These are phyloP conservation scores for Trimorus sp. DNA, from an alignment of 2,888 invertebrate species.

Conservation along the genomic window DNA sequence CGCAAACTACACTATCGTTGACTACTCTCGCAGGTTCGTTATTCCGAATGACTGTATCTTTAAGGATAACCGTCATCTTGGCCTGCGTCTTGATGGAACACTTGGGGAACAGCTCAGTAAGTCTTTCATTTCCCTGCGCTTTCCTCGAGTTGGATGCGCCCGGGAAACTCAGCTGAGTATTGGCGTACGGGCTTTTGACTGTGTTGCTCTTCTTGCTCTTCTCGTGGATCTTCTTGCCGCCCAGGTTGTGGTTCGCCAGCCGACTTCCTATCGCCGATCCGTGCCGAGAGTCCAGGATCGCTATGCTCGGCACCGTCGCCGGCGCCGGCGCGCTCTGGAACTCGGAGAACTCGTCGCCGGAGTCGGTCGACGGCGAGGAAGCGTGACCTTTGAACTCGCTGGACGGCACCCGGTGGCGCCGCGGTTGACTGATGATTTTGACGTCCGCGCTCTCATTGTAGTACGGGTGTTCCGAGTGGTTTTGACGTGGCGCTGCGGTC, in stretches of 20 bases:
- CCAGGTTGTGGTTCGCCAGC: slow-evolving; percentile 82
- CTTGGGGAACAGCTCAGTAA: slow-evolving; percentile 78
- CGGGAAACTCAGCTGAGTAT: slow-evolving; percentile 30
- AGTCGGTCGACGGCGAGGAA: slow-evolving; percentile 63
- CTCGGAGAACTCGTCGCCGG: slow-evolving; percentile 82
- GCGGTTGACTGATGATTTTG: slow-evolving; percentile 35
- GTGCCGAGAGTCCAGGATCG: slow-evolving; percentile 76
- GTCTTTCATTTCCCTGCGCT: slow-evolving; percentile 62
- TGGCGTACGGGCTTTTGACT: slow-evolving; percentile 50
- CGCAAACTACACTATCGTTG: slow-evolving; percentile 7
- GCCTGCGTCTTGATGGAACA: slow-evolving; percentile 77
- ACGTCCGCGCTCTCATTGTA: slow-evolving; percentile 34
- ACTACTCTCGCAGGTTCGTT: slow-evolving; percentile 68
- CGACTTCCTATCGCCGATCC: slow-evolving; percentile 81
- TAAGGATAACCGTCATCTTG: slow-evolving; percentile 78
- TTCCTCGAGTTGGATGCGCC: slow-evolving; percentile 53
- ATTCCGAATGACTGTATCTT: slow-evolving; percentile 79
- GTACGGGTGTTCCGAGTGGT: slow-evolving; percentile 16
- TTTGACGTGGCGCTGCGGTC: slow-evolving; percentile 8
- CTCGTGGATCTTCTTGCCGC: slow-evolving; percentile 77
- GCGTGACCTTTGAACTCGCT: slow-evolving; percentile 57
- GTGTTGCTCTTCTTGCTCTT: slow-evolving; percentile 73
- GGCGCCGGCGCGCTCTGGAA: slow-evolving; percentile 81
- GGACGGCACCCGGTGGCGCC: slow-evolving; percentile 19
- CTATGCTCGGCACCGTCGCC: slow-evolving; percentile 69